Percentiles rank a stretch among this genome's conserved stretches.
These are phyloP conservation scores for Hyalella azteca DNA, from an alignment of 2,888 invertebrate species.

Conservation along the genomic window DNA sequence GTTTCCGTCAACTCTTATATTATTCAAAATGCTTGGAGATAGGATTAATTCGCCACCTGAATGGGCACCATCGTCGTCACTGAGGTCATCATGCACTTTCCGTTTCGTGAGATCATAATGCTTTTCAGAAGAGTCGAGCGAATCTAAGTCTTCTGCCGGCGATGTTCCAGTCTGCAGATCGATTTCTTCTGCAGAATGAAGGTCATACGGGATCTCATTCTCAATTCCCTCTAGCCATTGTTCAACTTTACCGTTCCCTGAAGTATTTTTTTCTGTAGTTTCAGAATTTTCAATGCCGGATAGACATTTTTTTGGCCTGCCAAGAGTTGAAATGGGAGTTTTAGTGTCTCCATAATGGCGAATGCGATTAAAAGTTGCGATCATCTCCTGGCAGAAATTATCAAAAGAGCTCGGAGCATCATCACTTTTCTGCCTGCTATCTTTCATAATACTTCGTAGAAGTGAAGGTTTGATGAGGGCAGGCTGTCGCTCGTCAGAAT, in stretches of 20 bases:
- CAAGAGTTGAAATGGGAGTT: background rate
- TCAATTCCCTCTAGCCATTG: constrained; percentile 55
- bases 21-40: background rate
- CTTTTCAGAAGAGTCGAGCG: constrained; percentile 37
- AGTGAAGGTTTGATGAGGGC: constrained; percentile 54
- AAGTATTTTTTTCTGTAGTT: constrained; percentile 14
- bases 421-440: constrained; percentile 46
- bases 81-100: background rate
- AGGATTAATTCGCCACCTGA: background rate
- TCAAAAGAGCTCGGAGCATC: constrained; percentile 50
- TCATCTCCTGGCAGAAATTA: constrained; percentile 55
- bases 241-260: constrained; percentile 50
- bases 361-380: constrained; percentile 49
- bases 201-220: constrained; percentile 42
- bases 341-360: constrained; percentile 19
- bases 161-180: constrained; percentile 9
- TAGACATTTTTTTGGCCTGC: background rate
- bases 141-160: background rate
- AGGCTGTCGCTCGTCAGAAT: constrained; percentile 46
- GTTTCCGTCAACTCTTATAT: background rate
- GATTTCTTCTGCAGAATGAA: constrained; percentile 39
- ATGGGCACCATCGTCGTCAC: background rate
- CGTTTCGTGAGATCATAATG: constrained; percentile 38
- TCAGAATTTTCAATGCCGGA: constrained; percentile 25
- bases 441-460: constrained; percentile 49